Conservation (phyloP, 1,140 invertebrate species). For the Drosophila biarmipes region DNA sequence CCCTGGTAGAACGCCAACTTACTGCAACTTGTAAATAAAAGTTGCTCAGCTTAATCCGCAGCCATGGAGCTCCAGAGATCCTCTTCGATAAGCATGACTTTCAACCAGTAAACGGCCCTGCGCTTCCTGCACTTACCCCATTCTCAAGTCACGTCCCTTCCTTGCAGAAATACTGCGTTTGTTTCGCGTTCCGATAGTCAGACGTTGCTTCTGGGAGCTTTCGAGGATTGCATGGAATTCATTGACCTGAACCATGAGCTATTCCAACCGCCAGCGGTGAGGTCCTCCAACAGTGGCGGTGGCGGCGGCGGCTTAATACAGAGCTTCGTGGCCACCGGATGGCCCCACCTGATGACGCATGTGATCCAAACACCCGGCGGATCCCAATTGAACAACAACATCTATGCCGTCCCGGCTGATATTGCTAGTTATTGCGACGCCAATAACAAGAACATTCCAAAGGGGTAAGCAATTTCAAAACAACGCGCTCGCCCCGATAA, state of each 20-base stretch:
- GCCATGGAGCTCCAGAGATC: conserved; percentile 12
- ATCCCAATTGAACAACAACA: background rate
- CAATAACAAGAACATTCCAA: background rate
- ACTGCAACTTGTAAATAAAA: background rate
- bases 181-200: conserved; percentile 16
- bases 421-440: no score
- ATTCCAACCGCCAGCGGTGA: background rate
- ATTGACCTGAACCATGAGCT: background rate
- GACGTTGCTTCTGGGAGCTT: background rate
- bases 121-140: background rate
- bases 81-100: conserved; percentile 21
- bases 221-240: background rate
- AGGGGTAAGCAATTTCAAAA: conserved; percentile 24
- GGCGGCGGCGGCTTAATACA: background rate
- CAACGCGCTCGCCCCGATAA: conserved; percentile 7
- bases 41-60: background rate
- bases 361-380: background rate
- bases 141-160: background rate
- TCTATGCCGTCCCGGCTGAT: background rate
- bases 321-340: conserved; percentile 4
- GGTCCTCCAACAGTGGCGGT: background rate
- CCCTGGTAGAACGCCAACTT: background rate
- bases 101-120: conserved; percentile 17
- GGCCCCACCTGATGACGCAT: background rate
- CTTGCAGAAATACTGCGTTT: background rate